Evolutionary conservation across 1,140 invertebrate genomes (phyloP).

Genomic region (Episyrphus balteatus): DNA sequence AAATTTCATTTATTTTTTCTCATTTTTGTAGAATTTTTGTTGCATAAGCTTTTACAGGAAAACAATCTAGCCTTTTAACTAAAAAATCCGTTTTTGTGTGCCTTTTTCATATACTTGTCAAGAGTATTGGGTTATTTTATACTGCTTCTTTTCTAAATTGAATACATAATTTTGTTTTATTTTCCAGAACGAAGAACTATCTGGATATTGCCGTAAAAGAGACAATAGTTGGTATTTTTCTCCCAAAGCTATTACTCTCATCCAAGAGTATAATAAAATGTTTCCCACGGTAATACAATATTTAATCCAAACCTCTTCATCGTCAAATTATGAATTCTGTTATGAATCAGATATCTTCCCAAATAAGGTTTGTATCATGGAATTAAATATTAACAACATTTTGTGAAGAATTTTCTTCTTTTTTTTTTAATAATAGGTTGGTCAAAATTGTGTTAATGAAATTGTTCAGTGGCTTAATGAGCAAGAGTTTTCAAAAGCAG

Average conservation of each 20-base stretch:
- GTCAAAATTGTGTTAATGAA: slow-evolving; percentile 42
- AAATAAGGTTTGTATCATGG: neutral
- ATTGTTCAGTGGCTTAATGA: slow-evolving; percentile 59
- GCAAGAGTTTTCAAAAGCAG: slow-evolving; percentile 48
- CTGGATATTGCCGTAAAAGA: slow-evolving; percentile 68
- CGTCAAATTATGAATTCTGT: slow-evolving; percentile 43
- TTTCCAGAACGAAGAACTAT: slow-evolving; percentile 49
- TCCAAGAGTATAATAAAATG: slow-evolving; percentile 54
- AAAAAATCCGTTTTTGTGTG: too few relatives aligned
- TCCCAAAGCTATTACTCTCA: slow-evolving; percentile 48
- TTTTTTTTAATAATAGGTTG: slow-evolving; percentile 7
- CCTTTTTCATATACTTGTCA: too few relatives aligned
- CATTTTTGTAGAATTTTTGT: too few relatives aligned
- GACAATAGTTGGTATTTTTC: slow-evolving; percentile 73
- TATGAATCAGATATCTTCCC: slow-evolving; percentile 56
- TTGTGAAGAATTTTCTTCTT: neutral
- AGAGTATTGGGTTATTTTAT: too few relatives aligned
- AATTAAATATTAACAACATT: neutral
- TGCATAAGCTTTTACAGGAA: too few relatives aligned
- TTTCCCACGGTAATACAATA: slow-evolving; percentile 66
- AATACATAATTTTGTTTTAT: too few relatives aligned
- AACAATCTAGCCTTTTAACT: too few relatives aligned
- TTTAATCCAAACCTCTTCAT: slow-evolving; percentile 26
- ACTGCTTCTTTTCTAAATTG: too few relatives aligned
- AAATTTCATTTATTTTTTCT: too few relatives aligned